phyloP scores from a whole-genome alignment of 2,113 vertebrate genomes.

The Tachysurus fulvidraco region DNA sequence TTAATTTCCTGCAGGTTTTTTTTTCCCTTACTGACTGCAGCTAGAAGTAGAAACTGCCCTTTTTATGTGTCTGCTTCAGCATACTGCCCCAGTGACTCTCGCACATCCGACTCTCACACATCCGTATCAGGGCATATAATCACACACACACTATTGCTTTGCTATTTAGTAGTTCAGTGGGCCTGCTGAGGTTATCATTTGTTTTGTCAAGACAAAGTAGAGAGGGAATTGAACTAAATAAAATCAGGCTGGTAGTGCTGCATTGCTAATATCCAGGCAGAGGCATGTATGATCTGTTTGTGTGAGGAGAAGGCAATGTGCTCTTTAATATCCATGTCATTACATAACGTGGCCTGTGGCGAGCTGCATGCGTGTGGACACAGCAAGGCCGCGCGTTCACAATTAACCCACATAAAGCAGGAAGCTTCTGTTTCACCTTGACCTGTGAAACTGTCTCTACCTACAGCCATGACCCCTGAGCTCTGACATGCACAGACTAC shows the following conservation, averaged over 20 bases:
- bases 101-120: background rate
- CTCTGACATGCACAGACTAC: background rate
- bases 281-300: slow-evolving; percentile 39
- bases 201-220: slow-evolving; percentile 31
- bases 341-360: slow-evolving; percentile 20
- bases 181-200: slow-evolving; percentile 37
- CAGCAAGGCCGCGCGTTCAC: background rate
- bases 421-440: slow-evolving; percentile 17
- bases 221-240: slow-evolving; percentile 42
- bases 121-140: background rate
- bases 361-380: slow-evolving; percentile 15
- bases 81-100: background rate
- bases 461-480: background rate
- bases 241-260: slow-evolving; percentile 33
- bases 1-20: background rate
- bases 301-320: slow-evolving; percentile 15
- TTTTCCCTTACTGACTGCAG: background rate
- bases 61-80: background rate
- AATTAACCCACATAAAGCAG: slow-evolving; percentile 34
- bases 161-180: background rate
- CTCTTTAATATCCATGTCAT: slow-evolving; percentile 50
- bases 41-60: background rate
- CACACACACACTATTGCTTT: background rate
- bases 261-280: slow-evolving; percentile 30
- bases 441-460: slow-evolving; percentile 1